Base-by-base conservation (phyloP, 2,797 vertebrate genomes). In the Menidia menidia region DNA sequence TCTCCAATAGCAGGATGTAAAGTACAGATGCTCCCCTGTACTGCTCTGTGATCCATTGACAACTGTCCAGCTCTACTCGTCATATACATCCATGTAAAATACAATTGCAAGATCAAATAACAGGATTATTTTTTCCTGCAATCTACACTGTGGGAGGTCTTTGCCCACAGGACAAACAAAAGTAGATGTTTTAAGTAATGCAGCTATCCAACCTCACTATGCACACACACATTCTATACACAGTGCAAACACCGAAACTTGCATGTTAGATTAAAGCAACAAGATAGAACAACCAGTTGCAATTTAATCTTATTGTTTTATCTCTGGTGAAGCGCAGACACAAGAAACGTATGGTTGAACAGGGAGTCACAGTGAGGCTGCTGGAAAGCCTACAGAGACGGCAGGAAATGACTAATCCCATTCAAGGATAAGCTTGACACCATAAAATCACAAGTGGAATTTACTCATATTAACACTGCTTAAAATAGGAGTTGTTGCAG, bases 131-230 rank as follows among this genome's bases (percentile, higher is more conserved):
- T 79, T 51, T 33, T 41, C 50, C 6, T 51, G 31, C 51, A 33
- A 44, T 33, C 62, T 63, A 19, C 70, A 41, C 7, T 63, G 60
- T 0, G 33, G 64, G 61, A 75, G 74, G 68, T 80, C 64, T 13
- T 7, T 53, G 12, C 60, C 33, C 30, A 60, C n/a, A 18, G 39
- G 31, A 71, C 50, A 75, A 60, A 60, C 56, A 62, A 57, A 66
- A 68, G 62, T 68, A 74, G 48, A 73, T 58, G 48, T 68, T 71
- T 73, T 39, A 77, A 71, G 67, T 59, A 51, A 16, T 65, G n/a
- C 48, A 67, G 68, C 50, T 64, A 60, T 71, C 18, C 56, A 65
- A 14, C 51, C 69, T 45, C 48, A 43, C 32, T 56, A 19, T 13
- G n/a, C 47, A 57, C 43, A 15, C 25, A 64, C 31, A 68, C 44